A percentile compares a stretch with the other conserved stretches of the same genome.
These are phyloP conservation scores for Recurvirostra avosetta DNA, from an alignment of 2,113 vertebrate genomes.

Conservation along the genomic window DNA sequence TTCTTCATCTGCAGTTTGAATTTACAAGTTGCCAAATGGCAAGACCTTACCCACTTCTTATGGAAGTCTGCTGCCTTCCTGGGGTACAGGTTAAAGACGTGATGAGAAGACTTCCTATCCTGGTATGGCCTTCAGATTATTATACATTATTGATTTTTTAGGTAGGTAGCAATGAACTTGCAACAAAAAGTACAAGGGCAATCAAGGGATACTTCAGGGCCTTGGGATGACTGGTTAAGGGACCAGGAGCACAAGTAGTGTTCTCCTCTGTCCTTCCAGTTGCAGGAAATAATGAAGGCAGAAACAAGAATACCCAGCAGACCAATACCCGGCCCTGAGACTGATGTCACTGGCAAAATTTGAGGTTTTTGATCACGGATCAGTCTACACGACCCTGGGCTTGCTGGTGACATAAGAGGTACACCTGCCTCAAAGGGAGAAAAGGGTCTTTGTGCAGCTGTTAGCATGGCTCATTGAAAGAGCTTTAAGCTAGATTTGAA, in stretches of 20 bases:
- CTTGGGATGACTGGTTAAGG: neutral
- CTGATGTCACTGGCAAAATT: neutral
- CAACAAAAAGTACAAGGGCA: neutral
- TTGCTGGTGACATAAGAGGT: fast-evolving
- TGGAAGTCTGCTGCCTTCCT: neutral
- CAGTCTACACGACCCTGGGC: neutral
- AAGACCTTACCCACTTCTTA: neutral
- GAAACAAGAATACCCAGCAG: neutral
- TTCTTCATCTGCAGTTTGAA: neutral
- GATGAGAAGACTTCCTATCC: neutral
- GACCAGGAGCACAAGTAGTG: neutral
- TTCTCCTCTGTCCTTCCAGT: neutral
- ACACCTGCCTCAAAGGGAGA: neutral
- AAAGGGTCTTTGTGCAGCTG: neutral
- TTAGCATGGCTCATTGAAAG: neutral
- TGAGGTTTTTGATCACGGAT: neutral
- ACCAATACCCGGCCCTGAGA: neutral
- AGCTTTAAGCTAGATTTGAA: neutral
- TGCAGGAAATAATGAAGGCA: neutral
- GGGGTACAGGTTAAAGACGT: neutral
- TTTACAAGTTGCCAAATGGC: neutral
- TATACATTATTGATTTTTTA: neutral
- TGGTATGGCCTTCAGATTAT: fast-evolving
- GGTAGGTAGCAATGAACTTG: neutral
- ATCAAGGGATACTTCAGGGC: neutral